phyloP scores from a whole-genome alignment of 2,113 vertebrate genomes.

The Serinus canaria region DNA sequence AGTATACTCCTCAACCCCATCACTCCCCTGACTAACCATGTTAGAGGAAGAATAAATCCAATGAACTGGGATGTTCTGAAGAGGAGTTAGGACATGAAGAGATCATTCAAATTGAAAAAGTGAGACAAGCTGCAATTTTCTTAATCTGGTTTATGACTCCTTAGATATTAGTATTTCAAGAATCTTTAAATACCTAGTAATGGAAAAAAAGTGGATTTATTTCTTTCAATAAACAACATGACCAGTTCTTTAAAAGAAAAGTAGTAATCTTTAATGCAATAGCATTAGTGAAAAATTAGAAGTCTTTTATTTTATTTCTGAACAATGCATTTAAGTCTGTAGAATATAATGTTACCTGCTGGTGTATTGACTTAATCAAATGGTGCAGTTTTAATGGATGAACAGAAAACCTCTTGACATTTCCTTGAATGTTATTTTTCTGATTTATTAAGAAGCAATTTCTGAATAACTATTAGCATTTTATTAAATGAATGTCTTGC shows the following conservation, averaged over 20 bases:
- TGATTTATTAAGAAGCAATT: neutral
- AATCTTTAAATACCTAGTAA: neutral
- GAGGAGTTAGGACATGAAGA: neutral
- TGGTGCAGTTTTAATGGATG: neutral
- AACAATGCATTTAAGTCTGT: neutral
- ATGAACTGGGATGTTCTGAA: neutral
- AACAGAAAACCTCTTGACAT: neutral
- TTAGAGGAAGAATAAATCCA: neutral
- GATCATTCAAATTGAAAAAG: neutral
- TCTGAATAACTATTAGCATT: neutral
- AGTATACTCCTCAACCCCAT: no score
- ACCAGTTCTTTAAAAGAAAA: neutral
- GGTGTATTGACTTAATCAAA: neutral
- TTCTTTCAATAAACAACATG: neutral
- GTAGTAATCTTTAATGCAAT: neutral
- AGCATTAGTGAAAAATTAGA: neutral
- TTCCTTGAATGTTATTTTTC: neutral
- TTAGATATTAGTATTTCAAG: neutral
- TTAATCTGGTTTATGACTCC: neutral
- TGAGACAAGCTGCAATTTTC: neutral
- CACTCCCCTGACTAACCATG: accelerated
- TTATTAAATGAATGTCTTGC: neutral
- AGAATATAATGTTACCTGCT: neutral
- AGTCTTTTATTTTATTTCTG: neutral
- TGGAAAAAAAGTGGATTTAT: neutral